These are phyloP conservation scores for Macropus fuliginosus DNA, from an alignment of 2,797 vertebrate species.

Conservation along the genomic window DNA sequence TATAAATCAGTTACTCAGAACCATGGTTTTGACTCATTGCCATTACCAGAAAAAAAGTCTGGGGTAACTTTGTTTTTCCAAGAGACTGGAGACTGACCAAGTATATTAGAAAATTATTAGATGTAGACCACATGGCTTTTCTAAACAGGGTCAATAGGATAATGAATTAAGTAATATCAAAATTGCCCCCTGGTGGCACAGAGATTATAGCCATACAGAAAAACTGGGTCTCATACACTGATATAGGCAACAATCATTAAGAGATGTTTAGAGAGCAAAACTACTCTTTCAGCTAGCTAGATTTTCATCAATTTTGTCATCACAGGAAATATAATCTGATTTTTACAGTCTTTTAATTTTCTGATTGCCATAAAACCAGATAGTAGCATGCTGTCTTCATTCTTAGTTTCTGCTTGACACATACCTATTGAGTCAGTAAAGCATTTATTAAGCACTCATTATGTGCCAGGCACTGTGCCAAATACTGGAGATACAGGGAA, in stretches of 20 bases:
- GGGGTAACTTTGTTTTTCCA: too few relatives aligned
- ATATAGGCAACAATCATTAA: not conserved
- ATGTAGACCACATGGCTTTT: not conserved
- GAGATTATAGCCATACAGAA: not conserved
- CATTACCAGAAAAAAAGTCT: too few relatives aligned
- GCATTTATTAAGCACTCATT: too few relatives aligned
- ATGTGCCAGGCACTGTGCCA: too few relatives aligned
- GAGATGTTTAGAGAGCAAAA: not conserved
- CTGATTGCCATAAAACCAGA: not conserved
- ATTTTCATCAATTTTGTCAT: not conserved
- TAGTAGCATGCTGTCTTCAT: not conserved
- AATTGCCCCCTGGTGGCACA: not conserved
- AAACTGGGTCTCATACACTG: not conserved
- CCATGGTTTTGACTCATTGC: too few relatives aligned
- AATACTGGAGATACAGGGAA: too few relatives aligned
- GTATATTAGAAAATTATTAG: not conserved
- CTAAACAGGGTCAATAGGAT: not conserved
- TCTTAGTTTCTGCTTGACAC: not conserved
- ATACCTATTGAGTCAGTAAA: not conserved
- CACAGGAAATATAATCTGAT: not conserved
- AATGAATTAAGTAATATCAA: not conserved
- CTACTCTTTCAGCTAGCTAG: not conserved
- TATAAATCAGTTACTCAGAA: not conserved
- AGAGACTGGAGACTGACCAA: too few relatives aligned
- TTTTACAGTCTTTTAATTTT: not conserved